Percentiles rank a stretch among this genome's conserved stretches.
phyloP scores from a whole-genome alignment of 2,797 vertebrate genomes.

The Pygocentrus nattereri region DNA sequence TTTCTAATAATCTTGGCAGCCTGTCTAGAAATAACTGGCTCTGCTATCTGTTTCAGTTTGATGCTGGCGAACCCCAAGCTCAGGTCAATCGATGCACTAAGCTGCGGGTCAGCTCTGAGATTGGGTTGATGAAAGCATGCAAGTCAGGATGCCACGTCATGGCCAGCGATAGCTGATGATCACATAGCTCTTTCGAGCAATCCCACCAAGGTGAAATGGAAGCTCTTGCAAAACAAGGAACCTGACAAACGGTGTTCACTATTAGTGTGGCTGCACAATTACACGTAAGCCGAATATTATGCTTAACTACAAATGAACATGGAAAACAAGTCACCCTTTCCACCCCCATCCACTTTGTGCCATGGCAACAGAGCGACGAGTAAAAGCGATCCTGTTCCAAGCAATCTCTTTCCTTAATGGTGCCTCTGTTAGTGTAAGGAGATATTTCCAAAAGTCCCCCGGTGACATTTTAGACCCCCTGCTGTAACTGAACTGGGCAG shows the following conservation, averaged over 20 bases:
- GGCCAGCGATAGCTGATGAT: background rate
- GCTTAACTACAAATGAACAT: constrained; percentile 84
- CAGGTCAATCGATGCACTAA: constrained; percentile 21
- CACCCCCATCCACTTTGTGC: constrained; percentile 72
- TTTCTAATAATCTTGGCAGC: constrained; percentile 20
- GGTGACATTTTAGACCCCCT: constrained; percentile 84
- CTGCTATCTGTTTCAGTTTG: background rate
- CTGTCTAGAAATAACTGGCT: constrained; percentile 10
- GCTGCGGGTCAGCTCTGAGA: constrained; percentile 15
- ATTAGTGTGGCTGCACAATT: constrained; percentile 62
- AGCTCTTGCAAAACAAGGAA: constrained; percentile 17
- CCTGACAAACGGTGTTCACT: constrained; percentile 33
- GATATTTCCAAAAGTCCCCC: constrained; percentile 85
- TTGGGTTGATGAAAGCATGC: constrained; percentile 26
- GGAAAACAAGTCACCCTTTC: constrained; percentile 74
- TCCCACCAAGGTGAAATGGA: background rate
- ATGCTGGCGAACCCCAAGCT: background rate
- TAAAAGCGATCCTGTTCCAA: constrained; percentile 87
- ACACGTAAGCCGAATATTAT: constrained; percentile 74
- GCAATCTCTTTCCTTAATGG: constrained; percentile 87
- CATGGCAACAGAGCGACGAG: constrained; percentile 83
- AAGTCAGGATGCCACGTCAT: background rate
- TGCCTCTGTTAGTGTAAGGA: constrained; percentile 87
- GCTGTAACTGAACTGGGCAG: constrained; percentile 85
- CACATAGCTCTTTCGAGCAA: background rate